These are phyloP conservation scores for Lysandra bellargus DNA, from an alignment of 2,888 invertebrate genomes.

Conservation along the genomic window DNA sequence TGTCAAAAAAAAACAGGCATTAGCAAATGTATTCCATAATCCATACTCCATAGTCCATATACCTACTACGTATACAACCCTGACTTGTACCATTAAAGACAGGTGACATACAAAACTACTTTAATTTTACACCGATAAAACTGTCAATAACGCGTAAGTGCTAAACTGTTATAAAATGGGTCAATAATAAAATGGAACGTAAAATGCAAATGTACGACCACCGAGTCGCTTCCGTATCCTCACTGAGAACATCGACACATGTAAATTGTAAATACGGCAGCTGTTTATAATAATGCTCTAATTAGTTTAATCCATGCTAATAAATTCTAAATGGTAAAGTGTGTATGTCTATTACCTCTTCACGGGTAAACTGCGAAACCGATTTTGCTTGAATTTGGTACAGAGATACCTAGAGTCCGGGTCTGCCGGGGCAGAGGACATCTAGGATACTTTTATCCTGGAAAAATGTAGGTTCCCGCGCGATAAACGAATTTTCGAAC, in stretches of 20 bases:
- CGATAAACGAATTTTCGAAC: too few species aligned
- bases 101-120: background rate
- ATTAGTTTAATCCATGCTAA: background rate
- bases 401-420: too few species aligned
- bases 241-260: background rate
- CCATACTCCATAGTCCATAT: too few species aligned
- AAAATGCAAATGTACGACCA: conserved; percentile 16
- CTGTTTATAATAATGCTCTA: background rate
- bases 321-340: background rate
- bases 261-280: background rate
- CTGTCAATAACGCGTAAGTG: conserved; percentile 11
- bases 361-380: too few species aligned
- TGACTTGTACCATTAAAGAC: background rate
- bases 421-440: too few species aligned
- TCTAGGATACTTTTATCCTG: too few species aligned
- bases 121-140: conserved; percentile 22
- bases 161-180: conserved; percentile 1
- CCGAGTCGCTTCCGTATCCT: conserved; percentile 10
- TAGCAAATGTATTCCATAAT: too few species aligned
- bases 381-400: too few species aligned
- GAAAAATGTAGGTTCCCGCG: too few species aligned
- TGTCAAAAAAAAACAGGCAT: too few species aligned
- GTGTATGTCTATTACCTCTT: background rate
- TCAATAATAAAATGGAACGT: conserved; percentile 21
- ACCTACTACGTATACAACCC: background rate